A percentile compares a stretch with the other conserved stretches of the same genome.
These are phyloP conservation scores for Anoura caudifer DNA, from an alignment of 2,113 vertebrate species.

Conservation along the genomic window DNA sequence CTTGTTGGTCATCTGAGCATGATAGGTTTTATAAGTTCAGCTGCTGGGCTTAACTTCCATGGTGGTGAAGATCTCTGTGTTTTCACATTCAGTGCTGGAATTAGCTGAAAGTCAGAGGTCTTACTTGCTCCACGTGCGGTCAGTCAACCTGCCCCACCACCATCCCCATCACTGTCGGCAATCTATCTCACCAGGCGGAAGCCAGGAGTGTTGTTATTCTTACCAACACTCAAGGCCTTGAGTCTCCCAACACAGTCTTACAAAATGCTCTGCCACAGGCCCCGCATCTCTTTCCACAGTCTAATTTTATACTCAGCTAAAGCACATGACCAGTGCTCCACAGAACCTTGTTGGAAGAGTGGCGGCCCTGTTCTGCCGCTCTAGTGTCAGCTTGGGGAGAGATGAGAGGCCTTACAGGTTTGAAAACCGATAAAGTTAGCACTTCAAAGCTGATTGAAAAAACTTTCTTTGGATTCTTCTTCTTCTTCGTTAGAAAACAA, in stretches of 20 bases:
- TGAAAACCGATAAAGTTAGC: background rate
- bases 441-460: background rate
- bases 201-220: background rate
- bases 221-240: background rate
- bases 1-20: background rate
- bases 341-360: background rate
- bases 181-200: background rate
- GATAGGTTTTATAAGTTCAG: background rate
- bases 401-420: background rate
- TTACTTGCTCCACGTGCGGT: fast-evolving
- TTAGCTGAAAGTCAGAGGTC: background rate
- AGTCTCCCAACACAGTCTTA: background rate
- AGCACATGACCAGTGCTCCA: background rate
- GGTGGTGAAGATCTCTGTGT: background rate
- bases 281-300: background rate
- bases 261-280: background rate
- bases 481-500: background rate
- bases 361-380: background rate
- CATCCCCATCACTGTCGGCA: background rate
- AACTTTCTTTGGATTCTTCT: background rate
- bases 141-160: background rate
- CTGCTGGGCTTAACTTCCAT: background rate
- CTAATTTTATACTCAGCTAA: background rate
- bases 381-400: background rate
- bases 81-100: background rate